These are phyloP conservation scores for Galerucella pusilla DNA, from an alignment of 2,888 invertebrate species.

Conservation along the genomic window DNA sequence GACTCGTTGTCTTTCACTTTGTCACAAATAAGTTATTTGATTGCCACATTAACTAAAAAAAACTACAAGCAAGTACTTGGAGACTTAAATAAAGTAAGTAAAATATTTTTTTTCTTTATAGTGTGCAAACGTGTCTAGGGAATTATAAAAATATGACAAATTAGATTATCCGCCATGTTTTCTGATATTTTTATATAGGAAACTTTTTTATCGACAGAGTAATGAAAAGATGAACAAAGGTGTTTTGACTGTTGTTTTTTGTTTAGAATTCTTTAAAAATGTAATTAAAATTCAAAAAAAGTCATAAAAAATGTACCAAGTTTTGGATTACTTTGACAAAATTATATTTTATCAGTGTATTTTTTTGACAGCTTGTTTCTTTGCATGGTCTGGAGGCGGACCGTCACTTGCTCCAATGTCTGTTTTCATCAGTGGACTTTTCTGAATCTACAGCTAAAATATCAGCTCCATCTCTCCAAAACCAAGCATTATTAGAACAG, in stretches of 20 bases:
- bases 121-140: slow-evolving; percentile 29
- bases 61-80: slow-evolving; percentile 91
- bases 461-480: slow-evolving; percentile 70
- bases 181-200: slow-evolving; percentile 34
- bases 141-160: slow-evolving; percentile 50
- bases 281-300: slow-evolving; percentile 46
- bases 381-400: slow-evolving; percentile 96
- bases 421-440: slow-evolving; percentile 91
- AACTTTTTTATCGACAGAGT: slow-evolving; percentile 55
- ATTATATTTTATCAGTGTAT: slow-evolving; percentile 53
- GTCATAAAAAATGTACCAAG: slow-evolving; percentile 35
- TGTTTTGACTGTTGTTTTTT: slow-evolving; percentile 58
- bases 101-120: slow-evolving; percentile 25
- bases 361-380: slow-evolving; percentile 80
- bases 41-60: slow-evolving; percentile 95
- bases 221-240: slow-evolving; percentile 57
- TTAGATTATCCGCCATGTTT: slow-evolving; percentile 55
- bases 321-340: slow-evolving; percentile 38
- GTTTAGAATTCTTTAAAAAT: slow-evolving; percentile 49
- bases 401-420: slow-evolving; percentile 94
- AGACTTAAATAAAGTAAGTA: slow-evolving; percentile 89
- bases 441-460: slow-evolving; percentile 71
- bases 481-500: slow-evolving; percentile 83
- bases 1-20: slow-evolving; percentile 98
- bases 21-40: slow-evolving; percentile 98